Conservation (phyloP, 2,797 vertebrate species). For the Enteromius mattozi region DNA sequence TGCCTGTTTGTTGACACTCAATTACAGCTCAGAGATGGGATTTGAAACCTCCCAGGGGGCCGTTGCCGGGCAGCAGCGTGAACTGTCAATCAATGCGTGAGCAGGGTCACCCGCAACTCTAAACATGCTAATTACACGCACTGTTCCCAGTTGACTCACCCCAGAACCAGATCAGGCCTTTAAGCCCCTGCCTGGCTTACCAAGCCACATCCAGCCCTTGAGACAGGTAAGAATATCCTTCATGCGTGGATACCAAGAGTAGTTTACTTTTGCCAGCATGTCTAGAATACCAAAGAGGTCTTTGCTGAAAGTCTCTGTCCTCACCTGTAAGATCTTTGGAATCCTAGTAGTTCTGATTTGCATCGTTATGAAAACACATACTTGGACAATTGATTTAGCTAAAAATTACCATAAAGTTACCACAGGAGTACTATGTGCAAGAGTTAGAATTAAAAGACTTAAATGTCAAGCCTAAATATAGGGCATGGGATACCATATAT, state of each 20-base stretch:
- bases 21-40: slow-evolving; percentile 59
- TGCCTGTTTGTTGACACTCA: slow-evolving; percentile 63
- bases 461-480: neutral
- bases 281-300: slow-evolving; percentile 51
- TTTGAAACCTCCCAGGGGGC: slow-evolving; percentile 56
- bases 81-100: slow-evolving; percentile 60
- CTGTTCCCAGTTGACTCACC: slow-evolving; percentile 23
- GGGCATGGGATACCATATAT: neutral
- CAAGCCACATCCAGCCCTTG: slow-evolving; percentile 41
- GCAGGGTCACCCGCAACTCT: slow-evolving; percentile 47
- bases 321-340: slow-evolving; percentile 38
- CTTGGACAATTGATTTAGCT: neutral
- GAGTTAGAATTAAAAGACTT: neutral
- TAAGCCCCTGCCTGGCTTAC: slow-evolving; percentile 31
- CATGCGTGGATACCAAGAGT: slow-evolving; percentile 31
- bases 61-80: slow-evolving; percentile 39
- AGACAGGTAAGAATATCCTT: slow-evolving; percentile 54
- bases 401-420: neutral
- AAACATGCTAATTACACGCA: slow-evolving; percentile 62
- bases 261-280: slow-evolving; percentile 54
- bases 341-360: slow-evolving; percentile 17
- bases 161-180: slow-evolving; percentile 25
- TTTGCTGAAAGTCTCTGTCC: slow-evolving; percentile 39
- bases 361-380: slow-evolving; percentile 42
- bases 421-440: neutral